Conservation (phyloP, 2,888 invertebrate genomes). For the Stictocephala bisonia region DNA sequence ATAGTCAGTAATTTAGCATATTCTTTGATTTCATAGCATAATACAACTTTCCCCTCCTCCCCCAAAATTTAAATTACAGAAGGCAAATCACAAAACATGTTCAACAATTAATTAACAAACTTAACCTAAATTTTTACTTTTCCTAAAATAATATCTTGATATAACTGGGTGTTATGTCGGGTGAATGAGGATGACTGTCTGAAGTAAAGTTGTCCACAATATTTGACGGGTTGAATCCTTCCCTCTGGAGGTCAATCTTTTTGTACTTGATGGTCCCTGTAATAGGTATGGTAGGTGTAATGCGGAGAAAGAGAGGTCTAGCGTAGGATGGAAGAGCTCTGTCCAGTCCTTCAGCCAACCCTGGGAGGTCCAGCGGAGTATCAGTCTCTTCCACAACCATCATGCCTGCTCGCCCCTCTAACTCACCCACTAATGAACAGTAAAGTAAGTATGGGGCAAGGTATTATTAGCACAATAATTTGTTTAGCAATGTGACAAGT, state of each 20-base stretch:
- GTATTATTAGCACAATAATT: too few relatives aligned
- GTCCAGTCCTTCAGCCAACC: constrained; percentile 74
- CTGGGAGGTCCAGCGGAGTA: constrained; percentile 69
- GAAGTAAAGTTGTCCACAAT: constrained; percentile 69
- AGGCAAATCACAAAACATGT: too few relatives aligned
- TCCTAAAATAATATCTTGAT: constrained; percentile 65
- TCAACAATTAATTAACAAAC: too few relatives aligned
- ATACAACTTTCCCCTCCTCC: too few relatives aligned
- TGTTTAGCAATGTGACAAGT: too few relatives aligned
- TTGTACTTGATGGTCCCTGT: constrained; percentile 94
- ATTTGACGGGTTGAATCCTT: constrained; percentile 82
- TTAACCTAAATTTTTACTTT: constrained; percentile 70
- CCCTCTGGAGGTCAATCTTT: constrained; percentile 83
- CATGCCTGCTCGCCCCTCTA: constrained; percentile 94
- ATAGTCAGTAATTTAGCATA: too few relatives aligned
- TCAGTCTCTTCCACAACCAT: constrained; percentile 84
- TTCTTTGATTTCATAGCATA: too few relatives aligned
- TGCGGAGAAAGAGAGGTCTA: constrained; percentile 86
- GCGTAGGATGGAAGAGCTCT: constrained; percentile 86
- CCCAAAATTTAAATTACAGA: too few relatives aligned
- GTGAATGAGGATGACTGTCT: constrained; percentile 64
- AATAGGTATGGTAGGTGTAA: constrained; percentile 80
- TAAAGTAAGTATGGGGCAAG: too few relatives aligned
- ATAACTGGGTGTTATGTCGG: constrained; percentile 66
- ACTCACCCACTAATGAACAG: constrained; percentile 81